Conservation (phyloP, 1,140 invertebrate genomes). For the Zaprionus davidi region DNA sequence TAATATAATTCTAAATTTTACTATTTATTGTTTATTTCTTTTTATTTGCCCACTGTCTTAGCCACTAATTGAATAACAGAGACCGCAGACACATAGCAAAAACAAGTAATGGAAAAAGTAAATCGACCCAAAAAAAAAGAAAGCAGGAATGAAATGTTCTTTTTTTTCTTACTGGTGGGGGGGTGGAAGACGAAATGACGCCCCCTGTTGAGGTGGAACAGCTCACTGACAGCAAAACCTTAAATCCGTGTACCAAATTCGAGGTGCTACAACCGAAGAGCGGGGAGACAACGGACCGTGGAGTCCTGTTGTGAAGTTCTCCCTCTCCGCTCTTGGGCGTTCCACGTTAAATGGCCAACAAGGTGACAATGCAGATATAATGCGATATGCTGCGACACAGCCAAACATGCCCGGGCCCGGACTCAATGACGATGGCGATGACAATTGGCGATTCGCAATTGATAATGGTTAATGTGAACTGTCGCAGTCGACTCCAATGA, state of each 20-base stretch:
- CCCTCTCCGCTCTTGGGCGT: slow-evolving; percentile 22
- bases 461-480: slow-evolving; percentile 68
- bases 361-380: slow-evolving; percentile 81
- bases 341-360: slow-evolving; percentile 74
- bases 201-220: slow-evolving; percentile 1
- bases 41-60: slow-evolving; percentile 20
- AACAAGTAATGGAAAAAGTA: slow-evolving; percentile 25
- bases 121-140: slow-evolving; percentile 38
- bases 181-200: background rate
- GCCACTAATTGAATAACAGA: slow-evolving; percentile 60
- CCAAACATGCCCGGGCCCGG: slow-evolving; percentile 47
- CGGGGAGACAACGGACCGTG: background rate
- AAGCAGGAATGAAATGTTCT: slow-evolving; percentile 23
- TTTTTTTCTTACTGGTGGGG: slow-evolving; percentile 21
- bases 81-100: slow-evolving; percentile 4
- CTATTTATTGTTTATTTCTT: background rate
- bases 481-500: slow-evolving; percentile 48
- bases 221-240: slow-evolving; percentile 13
- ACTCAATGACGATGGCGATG: slow-evolving; percentile 28
- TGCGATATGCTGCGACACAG: slow-evolving; percentile 60
- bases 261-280: background rate
- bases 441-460: slow-evolving; percentile 66
- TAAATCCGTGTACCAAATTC: slow-evolving; percentile 29
- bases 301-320: background rate
- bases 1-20: background rate